Percentiles rank a stretch among this genome's conserved stretches.
phyloP scores from a whole-genome alignment of 2,888 invertebrate species.

The Drosophila merina region DNA sequence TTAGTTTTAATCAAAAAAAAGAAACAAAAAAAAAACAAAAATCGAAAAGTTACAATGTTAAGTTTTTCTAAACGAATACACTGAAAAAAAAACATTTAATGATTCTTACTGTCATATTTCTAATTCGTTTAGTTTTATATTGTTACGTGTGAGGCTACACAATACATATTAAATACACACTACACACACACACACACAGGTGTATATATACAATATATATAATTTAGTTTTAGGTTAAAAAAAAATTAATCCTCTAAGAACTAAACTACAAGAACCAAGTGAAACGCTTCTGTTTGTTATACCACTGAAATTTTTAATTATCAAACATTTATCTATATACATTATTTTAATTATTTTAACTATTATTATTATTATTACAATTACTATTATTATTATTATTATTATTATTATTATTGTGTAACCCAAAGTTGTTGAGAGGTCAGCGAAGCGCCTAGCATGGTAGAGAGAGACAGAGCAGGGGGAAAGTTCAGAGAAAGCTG shows the following conservation, averaged over 20 bases:
- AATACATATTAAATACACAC: slow-evolving; percentile 46
- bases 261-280: slow-evolving; percentile 34
- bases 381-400: background rate
- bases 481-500: slow-evolving; percentile 7
- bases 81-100: slow-evolving; percentile 6
- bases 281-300: slow-evolving; percentile 67
- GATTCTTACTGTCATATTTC: slow-evolving; percentile 19
- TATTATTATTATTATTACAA: background rate
- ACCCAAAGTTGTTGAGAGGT: slow-evolving; percentile 55
- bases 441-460: background rate
- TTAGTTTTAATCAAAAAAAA: slow-evolving; percentile 8
- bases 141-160: slow-evolving; percentile 72
- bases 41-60: slow-evolving; percentile 14
- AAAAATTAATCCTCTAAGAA: slow-evolving; percentile 29
- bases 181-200: slow-evolving; percentile 6
- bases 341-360: background rate
- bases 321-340: slow-evolving; percentile 22
- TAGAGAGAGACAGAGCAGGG: background rate
- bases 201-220: slow-evolving; percentile 2
- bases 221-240: slow-evolving; percentile 3
- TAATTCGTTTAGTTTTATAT: slow-evolving; percentile 35
- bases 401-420: slow-evolving; percentile 5
- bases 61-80: background rate
- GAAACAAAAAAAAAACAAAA: slow-evolving; percentile 20
- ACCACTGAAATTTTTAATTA: slow-evolving; percentile 43